Conservation (phyloP, 2,888 invertebrate species). For the Caenorhabditis drosophilae region DNA sequence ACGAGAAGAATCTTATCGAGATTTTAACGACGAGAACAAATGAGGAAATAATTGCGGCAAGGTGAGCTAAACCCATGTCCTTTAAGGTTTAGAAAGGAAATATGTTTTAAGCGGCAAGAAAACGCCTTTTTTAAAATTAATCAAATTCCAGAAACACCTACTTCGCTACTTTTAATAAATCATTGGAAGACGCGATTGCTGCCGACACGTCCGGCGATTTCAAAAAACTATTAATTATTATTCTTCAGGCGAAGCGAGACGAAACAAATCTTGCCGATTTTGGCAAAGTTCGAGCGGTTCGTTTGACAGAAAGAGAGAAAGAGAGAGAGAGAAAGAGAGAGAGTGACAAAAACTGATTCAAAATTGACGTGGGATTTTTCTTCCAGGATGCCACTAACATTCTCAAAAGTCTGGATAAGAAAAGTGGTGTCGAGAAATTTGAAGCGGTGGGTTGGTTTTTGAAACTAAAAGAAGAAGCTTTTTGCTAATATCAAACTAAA, state of each 20-base stretch:
- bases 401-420: conserved; percentile 40
- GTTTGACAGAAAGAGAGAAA: background rate
- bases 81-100: background rate
- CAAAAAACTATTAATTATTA: conserved; percentile 71
- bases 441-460: conserved; percentile 38
- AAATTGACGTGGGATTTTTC: no score
- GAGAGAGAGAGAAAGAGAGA: background rate
- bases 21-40: conserved; percentile 82
- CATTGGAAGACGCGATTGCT: conserved; percentile 62
- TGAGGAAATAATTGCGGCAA: conserved; percentile 46
- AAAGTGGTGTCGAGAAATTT: conserved; percentile 45
- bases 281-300: background rate
- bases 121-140: background rate
- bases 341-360: no score
- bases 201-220: conserved; percentile 92
- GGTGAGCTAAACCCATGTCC: no score
- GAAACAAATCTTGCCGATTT: conserved; percentile 41
- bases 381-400: conserved; percentile 18
- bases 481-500: no score
- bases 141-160: conserved; percentile 26
- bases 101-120: background rate
- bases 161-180: conserved; percentile 25
- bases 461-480: no score
- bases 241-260: conserved; percentile 62
- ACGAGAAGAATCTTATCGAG: conserved; percentile 84